Conservation (phyloP, 2,797 vertebrate species). For the Anniella stebbinsi region DNA sequence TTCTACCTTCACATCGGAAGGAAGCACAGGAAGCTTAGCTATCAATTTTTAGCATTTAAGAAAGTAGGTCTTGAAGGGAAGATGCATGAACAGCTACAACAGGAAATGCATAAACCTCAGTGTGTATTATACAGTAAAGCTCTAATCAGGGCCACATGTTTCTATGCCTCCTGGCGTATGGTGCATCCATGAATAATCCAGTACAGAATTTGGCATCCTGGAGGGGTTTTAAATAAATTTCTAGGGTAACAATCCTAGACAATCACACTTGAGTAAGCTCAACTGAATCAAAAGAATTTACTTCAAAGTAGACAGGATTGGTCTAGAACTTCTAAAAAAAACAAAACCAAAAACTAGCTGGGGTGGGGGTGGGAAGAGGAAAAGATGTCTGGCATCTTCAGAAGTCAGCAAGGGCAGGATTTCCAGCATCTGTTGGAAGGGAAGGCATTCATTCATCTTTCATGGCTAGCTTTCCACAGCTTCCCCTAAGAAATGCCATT, state of each 20-base stretch:
- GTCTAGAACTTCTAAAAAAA: background rate
- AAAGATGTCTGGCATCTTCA: background rate
- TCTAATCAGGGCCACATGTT: background rate
- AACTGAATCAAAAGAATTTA: background rate
- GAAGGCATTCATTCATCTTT: background rate
- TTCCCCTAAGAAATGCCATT: background rate
- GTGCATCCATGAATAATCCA: background rate
- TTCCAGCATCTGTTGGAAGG: background rate
- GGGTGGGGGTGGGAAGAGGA: background rate
- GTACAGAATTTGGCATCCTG: background rate
- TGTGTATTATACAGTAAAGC: background rate
- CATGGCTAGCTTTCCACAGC: background rate
- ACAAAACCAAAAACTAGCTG: no score
- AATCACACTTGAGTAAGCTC: background rate
- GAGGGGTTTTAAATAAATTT: background rate
- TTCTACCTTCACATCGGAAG: background rate
- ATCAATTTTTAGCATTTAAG: background rate
- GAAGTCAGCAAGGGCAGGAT: background rate
- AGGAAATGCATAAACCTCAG: background rate
- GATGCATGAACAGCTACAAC: background rate
- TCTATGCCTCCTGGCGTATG: background rate
- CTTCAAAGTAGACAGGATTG: background rate
- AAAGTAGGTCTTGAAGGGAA: background rate
- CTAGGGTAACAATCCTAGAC: no score
- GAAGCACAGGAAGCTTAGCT: background rate